phyloP scores from a whole-genome alignment of 2,113 vertebrate species.

The Gasterosteus aculeatus region DNA sequence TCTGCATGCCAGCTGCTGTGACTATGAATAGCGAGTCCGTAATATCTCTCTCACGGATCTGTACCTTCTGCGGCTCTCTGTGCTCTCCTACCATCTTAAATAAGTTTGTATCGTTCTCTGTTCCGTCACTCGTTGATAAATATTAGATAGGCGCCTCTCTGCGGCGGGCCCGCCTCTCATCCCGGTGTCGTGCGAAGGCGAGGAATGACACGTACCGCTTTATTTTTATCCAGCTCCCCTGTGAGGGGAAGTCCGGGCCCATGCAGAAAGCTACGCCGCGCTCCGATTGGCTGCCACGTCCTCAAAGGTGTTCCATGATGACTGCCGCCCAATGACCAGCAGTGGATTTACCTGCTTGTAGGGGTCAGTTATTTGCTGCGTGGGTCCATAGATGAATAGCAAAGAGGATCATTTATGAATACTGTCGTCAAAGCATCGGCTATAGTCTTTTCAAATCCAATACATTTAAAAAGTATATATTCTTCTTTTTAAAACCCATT shows the following conservation, averaged over 20 bases:
- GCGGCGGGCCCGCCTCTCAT: conserved; percentile 22
- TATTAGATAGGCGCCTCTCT: conserved; percentile 60
- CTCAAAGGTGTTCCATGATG: conserved; percentile 54
- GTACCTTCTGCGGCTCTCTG: conserved; percentile 35
- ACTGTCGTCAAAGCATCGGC: not conserved
- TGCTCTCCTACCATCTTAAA: conserved; percentile 41
- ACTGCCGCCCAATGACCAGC: conserved; percentile 43
- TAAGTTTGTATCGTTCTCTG: conserved; percentile 34
- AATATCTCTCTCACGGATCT: conserved; percentile 45
- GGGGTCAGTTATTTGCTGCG: not conserved
- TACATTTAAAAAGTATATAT: conserved; percentile 4
- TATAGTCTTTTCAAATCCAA: not conserved
- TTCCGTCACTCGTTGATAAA: conserved; percentile 59
- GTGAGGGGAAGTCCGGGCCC: conserved; percentile 36
- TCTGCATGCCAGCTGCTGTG: conserved; percentile 49
- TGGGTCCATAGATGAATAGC: not conserved
- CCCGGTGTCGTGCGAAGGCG: conserved; percentile 47
- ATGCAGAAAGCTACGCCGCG: conserved; percentile 40
- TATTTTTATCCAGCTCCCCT: conserved; percentile 71
- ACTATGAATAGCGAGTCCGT: conserved; percentile 50
- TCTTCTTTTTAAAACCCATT: conserved; percentile 3
- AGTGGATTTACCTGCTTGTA: conserved; percentile 43
- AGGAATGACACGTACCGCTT: conserved; percentile 35
- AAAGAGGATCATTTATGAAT: not conserved
- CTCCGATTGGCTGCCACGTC: conserved; percentile 65